A percentile compares a stretch with the other conserved stretches of the same genome.
Conservation (phyloP, 2,888 invertebrate genomes). For the Aleiodes testaceus region DNA sequence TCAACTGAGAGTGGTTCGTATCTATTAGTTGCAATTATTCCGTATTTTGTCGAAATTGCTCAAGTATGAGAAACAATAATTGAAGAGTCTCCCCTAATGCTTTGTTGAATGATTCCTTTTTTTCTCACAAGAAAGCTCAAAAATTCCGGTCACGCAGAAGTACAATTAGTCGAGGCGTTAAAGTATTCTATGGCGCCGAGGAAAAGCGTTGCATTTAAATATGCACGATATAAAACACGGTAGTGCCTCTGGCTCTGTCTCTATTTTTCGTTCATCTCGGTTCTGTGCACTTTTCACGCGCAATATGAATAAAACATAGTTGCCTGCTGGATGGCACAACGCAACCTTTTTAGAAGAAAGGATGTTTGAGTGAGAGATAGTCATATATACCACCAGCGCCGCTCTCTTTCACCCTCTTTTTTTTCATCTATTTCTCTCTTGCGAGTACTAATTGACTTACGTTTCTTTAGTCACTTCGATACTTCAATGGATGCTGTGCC, state of each 20-base stretch:
- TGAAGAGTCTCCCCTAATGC: no score
- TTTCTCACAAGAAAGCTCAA: slow-evolving; percentile 39
- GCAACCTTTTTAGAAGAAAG: slow-evolving; percentile 42
- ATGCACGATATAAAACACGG: slow-evolving; percentile 54
- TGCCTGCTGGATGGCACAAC: slow-evolving; percentile 46
- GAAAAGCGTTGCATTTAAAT: slow-evolving; percentile 66
- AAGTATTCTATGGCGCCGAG: slow-evolving; percentile 64
- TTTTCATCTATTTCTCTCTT: background rate
- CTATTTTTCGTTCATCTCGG: slow-evolving; percentile 30
- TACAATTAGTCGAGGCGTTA: slow-evolving; percentile 57
- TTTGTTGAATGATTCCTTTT: slow-evolving; percentile 2
- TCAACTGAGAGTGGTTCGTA: background rate
- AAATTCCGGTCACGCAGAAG: no score
- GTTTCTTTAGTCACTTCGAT: slow-evolving; percentile 2
- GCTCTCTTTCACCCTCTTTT: slow-evolving; percentile 40
- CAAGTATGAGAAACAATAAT: no score
- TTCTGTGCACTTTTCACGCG: slow-evolving; percentile 57
- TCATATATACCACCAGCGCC: slow-evolving; percentile 20
- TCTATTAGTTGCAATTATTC: no score
- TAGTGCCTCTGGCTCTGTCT: no score
- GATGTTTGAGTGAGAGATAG: slow-evolving; percentile 27
- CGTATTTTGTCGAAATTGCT: no score
- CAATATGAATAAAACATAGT: slow-evolving; percentile 68
- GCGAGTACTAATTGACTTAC: slow-evolving; percentile 1
- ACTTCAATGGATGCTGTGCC: slow-evolving; percentile 10